A percentile compares a stretch with the other conserved stretches of the same genome.
These are phyloP conservation scores for Craterocephalus amniculus DNA, from an alignment of 2,797 vertebrate genomes.

Conservation along the genomic window DNA sequence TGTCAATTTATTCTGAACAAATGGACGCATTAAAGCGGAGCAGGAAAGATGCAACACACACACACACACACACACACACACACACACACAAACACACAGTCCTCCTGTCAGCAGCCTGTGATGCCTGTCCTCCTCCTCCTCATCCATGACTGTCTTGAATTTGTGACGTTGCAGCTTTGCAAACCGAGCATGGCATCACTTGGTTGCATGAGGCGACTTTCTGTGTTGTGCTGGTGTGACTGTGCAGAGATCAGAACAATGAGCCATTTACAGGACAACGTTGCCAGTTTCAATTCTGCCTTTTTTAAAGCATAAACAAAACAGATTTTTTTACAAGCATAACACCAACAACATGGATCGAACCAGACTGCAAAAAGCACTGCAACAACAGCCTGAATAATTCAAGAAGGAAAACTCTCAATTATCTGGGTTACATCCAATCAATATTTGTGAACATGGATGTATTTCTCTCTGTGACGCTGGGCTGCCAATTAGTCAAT, in stretches of 20 bases:
- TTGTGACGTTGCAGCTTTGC: conserved; percentile 53
- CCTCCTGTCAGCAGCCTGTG: conserved; percentile 9
- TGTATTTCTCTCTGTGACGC: background rate
- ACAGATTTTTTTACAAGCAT: too few species aligned
- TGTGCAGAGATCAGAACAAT: conserved; percentile 8
- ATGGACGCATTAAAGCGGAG: conserved; percentile 1
- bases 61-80: conserved; percentile 18
- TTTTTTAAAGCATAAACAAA: background rate
- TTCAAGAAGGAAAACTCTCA: background rate
- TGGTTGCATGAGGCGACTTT: background rate
- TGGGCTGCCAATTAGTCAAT: background rate
- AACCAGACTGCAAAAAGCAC: too few species aligned
- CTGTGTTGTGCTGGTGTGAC: too few species aligned
- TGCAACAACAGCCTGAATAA: background rate
- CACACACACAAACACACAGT: conserved; percentile 30
- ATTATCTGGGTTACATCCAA: background rate
- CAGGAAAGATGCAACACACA: conserved; percentile 1
- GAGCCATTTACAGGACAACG: background rate
- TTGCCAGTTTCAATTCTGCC: background rate
- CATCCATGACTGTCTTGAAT: conserved; percentile 61
- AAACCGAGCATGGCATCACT: conserved; percentile 13
- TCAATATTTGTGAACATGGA: conserved; percentile 3
- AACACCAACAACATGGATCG: too few species aligned
- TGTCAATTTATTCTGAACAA: conserved; percentile 4
- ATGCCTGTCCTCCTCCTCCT: conserved; percentile 6